A percentile compares a stretch with the other conserved stretches of the same genome.
Conservation (phyloP, 2,888 invertebrate genomes). For the Phalera bucephala region DNA sequence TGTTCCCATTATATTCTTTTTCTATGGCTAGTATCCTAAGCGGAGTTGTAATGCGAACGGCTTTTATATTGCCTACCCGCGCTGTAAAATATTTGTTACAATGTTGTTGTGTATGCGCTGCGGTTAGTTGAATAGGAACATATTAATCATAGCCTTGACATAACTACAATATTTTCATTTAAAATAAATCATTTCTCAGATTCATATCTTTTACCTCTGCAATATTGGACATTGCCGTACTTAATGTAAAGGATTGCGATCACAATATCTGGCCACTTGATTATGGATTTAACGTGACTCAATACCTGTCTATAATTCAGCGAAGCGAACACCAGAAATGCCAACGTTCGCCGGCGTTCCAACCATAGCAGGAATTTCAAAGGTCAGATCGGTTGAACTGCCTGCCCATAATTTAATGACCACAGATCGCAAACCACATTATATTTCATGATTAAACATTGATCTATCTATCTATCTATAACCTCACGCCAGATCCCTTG, state of each 20-base stretch:
- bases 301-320: constrained; percentile 34
- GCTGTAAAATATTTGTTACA: constrained; percentile 10
- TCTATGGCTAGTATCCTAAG: constrained; percentile 11
- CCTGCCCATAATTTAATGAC: constrained; percentile 41
- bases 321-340: constrained; percentile 38
- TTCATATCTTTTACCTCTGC: background rate
- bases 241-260: constrained; percentile 9
- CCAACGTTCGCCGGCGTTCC: constrained; percentile 45
- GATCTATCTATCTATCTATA: too few species aligned
- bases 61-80: constrained; percentile 24
- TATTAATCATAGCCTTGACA: constrained; percentile 5
- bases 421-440: constrained; percentile 21
- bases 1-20: constrained; percentile 18
- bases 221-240: constrained; percentile 5
- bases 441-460: constrained; percentile 18
- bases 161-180: background rate
- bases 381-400: constrained; percentile 50
- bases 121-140: constrained; percentile 5
- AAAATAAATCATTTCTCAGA: background rate
- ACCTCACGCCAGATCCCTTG: too few species aligned
- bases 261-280: constrained; percentile 19
- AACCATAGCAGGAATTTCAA: constrained; percentile 57
- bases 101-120: constrained; percentile 10
- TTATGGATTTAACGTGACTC: constrained; percentile 22
- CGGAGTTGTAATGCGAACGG: constrained; percentile 23